Evolutionary conservation across 2,888 invertebrate species (phyloP).

Genomic region (Drosophila seclusa): DNA sequence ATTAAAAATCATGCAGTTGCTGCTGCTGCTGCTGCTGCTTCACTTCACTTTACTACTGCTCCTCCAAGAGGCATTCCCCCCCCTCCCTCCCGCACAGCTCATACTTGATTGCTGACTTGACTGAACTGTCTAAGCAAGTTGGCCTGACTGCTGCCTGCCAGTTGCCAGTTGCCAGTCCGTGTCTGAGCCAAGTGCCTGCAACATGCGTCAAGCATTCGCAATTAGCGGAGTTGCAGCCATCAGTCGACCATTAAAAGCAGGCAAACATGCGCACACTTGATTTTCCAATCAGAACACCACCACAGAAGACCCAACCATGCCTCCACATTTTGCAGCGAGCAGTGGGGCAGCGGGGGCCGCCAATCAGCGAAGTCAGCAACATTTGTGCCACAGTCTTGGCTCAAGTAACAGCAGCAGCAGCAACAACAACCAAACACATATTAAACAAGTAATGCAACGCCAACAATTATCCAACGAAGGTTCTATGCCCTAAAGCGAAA

Average conservation of each 20-base stretch:
- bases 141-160: slow-evolving; percentile 37
- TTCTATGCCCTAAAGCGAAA: slow-evolving; percentile 14
- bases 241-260: slow-evolving; percentile 77
- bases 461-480: not conserved
- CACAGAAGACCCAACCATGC: slow-evolving; percentile 28
- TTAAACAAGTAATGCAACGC: slow-evolving; percentile 14
- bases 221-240: slow-evolving; percentile 75
- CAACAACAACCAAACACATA: slow-evolving; percentile 13
- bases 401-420: slow-evolving; percentile 30
- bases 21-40: not conserved
- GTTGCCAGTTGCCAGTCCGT: slow-evolving; percentile 49
- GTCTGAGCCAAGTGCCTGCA: slow-evolving; percentile 75
- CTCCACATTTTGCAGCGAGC: not conserved
- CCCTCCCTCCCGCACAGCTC: not conserved
- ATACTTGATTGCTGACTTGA: slow-evolving; percentile 47
- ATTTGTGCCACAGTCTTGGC: slow-evolving; percentile 50
- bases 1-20: slow-evolving; percentile 80
- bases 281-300: slow-evolving; percentile 74
- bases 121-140: slow-evolving; percentile 70
- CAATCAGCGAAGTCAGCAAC: slow-evolving; percentile 62
- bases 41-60: not conserved
- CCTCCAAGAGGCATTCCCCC: not conserved
- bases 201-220: slow-evolving; percentile 80
- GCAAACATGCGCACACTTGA: slow-evolving; percentile 76
- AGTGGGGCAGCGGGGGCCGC: not conserved